Conservation (phyloP, 2,113 vertebrate genomes). For the Ahaetulla prasina region DNA sequence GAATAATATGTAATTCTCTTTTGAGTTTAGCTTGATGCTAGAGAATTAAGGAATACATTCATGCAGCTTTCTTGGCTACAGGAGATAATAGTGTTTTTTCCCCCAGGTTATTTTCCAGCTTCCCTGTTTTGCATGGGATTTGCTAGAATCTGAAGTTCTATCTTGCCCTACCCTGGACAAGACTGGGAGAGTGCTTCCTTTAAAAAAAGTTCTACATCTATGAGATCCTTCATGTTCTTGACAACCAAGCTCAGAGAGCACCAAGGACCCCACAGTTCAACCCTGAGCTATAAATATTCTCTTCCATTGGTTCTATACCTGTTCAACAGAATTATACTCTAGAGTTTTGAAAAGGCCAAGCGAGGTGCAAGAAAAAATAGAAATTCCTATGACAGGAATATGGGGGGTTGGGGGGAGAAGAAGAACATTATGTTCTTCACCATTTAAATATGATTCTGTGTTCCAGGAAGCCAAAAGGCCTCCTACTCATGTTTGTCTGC, state of each 20-base stretch:
- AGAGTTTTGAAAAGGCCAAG: background rate
- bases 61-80: background rate
- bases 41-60: background rate
- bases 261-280: background rate
- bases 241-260: background rate
- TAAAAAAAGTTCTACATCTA: background rate
- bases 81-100: background rate
- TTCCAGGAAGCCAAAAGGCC: conserved; percentile 2
- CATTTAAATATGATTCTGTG: background rate
- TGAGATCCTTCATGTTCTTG: background rate
- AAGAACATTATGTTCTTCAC: background rate
- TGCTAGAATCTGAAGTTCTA: background rate
- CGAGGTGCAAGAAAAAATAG: background rate
- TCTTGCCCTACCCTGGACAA: background rate
- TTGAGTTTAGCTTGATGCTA: background rate
- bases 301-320: background rate
- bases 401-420: background rate
- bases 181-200: background rate
- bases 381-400: background rate
- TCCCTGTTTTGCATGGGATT: background rate
- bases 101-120: background rate
- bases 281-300: background rate
- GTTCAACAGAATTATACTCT: background rate
- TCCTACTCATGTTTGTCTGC: conserved; percentile 15
- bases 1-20: background rate